Evolutionary conservation across 2,888 invertebrate genomes (phyloP), one percentile per base, ranked within the genome.

Genomic region (Augochlorella aurata): DNA sequence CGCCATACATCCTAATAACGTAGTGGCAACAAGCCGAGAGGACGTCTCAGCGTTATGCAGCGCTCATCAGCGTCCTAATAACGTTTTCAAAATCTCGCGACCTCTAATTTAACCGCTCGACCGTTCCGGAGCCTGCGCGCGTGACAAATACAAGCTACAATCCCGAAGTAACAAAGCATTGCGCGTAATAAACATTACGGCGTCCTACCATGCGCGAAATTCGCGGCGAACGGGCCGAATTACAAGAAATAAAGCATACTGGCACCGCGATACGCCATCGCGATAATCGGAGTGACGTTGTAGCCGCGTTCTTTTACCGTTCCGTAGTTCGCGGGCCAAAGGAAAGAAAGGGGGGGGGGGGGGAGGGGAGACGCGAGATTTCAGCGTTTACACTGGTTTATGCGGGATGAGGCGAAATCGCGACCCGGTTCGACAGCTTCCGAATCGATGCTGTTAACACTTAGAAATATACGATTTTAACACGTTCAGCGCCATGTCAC

Each of bases 311-410:
- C 73, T 74, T 82, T 78, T 66, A 75, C 12, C 79, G 73, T 75
- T 79, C 79, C 16, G 47, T 63, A 44, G n/a, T 45, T 54, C 24
- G 24, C 50, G n/a, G 70, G 44, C 54, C n/a, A 47, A 38, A 45
- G 45, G 44, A 7, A 44, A 9, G 70, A 16, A 18, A 49, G 12
- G 9, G 7, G 38, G 38, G 14, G 12, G n/a, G 9, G n/a, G 50
- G 21, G 66, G 29, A 2, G 10, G n/a, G 18, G 63, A 21, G 69
- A 47, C 77, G 50, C 63, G 69, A 29, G 24, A 24, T 80, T 83
- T 77, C 84, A 87, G 82, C 84, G 82, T 88, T 89, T 85, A 85
- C 86, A 72, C 76, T 79, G 86, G 90, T 89, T 86, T 86, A 89
- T 88, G 86, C 85, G 86, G 81, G 79, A 5, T 18, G 18, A 16